phyloP scores from a whole-genome alignment of 2,113 vertebrate species.

The Notothenia coriiceps region DNA sequence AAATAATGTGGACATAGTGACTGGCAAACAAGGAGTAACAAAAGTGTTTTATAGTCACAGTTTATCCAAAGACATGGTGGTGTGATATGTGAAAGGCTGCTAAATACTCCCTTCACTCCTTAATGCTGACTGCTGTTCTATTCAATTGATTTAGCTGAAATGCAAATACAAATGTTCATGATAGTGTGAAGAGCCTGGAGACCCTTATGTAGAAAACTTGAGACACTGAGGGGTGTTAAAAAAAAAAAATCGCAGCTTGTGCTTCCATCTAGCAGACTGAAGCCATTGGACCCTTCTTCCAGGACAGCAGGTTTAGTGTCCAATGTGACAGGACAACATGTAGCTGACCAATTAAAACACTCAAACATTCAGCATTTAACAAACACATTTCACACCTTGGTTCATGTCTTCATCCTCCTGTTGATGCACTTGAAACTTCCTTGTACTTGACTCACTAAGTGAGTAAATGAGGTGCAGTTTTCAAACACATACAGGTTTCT shows the following conservation, averaged over 20 bases:
- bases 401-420: conserved; percentile 1
- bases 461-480: not conserved
- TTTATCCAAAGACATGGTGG: conserved; percentile 5
- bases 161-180: conserved; percentile 2
- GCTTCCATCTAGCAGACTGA: not conserved
- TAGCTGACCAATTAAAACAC: not conserved
- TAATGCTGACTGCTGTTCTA: not conserved
- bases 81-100: conserved; percentile 10
- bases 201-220: not conserved
- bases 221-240: not conserved
- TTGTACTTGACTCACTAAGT: not conserved
- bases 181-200: not conserved
- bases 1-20: conserved; percentile 8
- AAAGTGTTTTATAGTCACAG: not conserved
- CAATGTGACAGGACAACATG: conserved; percentile 6
- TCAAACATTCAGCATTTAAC: not conserved
- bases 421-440: not conserved
- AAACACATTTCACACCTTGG: not conserved
- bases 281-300: conserved; percentile 22
- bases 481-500: not conserved
- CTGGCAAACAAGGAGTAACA: not conserved
- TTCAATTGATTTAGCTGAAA: not conserved
- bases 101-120: conserved; percentile 11
- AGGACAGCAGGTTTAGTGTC: not conserved
- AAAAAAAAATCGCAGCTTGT: not conserved